phyloP scores from a whole-genome alignment of 1,140 invertebrate species.

The Dinoponera quadriceps region DNA sequence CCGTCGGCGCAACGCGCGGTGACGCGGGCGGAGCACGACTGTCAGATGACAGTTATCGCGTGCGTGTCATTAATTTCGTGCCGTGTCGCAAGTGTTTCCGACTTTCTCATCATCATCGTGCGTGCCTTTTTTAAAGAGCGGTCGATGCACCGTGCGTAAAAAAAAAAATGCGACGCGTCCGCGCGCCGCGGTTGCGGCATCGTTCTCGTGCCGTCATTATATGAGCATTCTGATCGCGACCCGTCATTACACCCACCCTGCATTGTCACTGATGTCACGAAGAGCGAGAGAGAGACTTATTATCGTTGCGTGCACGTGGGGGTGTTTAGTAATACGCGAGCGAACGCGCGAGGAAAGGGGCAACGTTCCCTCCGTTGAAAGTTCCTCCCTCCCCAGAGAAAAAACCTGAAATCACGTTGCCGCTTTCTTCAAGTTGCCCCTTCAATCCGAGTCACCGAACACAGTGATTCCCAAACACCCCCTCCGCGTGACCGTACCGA shows the following conservation, averaged over 20 bases:
- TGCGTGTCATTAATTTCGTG: slow-evolving; percentile 50
- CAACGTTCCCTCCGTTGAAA: not conserved
- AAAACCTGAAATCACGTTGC: not conserved
- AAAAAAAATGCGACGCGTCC: slow-evolving; percentile 37
- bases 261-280: slow-evolving; percentile 37
- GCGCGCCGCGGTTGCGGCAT: slow-evolving; percentile 36
- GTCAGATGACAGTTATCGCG: slow-evolving; percentile 46
- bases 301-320: slow-evolving; percentile 31
- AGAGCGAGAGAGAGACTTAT: slow-evolving; percentile 13
- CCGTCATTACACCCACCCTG: slow-evolving; percentile 43
- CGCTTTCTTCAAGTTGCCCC: too few relatives aligned
- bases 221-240: slow-evolving; percentile 53
- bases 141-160: slow-evolving; percentile 41
- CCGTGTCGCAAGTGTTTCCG: slow-evolving; percentile 60
- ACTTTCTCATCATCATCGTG: slow-evolving; percentile 50
- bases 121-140: slow-evolving; percentile 44
- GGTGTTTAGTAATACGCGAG: slow-evolving; percentile 22
- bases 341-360: not conserved
- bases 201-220: slow-evolving; percentile 39
- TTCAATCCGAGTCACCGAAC: not conserved
- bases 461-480: not conserved
- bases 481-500: not conserved
- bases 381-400: too few relatives aligned
- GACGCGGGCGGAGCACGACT: slow-evolving; percentile 7
- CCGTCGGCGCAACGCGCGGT: not conserved